A percentile compares a stretch with the other conserved stretches of the same genome.
Conservation (phyloP, 2,797 vertebrate species). For the Bryconaethiops microstoma region DNA sequence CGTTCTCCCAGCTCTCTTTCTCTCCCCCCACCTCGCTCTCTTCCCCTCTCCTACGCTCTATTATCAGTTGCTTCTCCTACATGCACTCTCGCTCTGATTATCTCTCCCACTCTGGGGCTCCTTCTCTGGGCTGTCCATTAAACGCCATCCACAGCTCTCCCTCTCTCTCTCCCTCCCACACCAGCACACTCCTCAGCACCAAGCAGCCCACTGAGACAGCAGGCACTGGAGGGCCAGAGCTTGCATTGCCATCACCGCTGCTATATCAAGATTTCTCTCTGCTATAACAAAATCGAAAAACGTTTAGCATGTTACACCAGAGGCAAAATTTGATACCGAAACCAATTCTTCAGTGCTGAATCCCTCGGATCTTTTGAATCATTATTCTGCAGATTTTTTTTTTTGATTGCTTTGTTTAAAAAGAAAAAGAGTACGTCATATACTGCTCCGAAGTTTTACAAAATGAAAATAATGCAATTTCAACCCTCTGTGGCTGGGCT, state of each 20-base stretch:
- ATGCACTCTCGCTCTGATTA: constrained; percentile 73
- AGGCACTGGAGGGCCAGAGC: neutral
- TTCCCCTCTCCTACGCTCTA: constrained; percentile 43
- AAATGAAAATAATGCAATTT: too few relatives aligned
- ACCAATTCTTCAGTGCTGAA: neutral
- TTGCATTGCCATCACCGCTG: constrained; percentile 23
- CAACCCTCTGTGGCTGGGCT: too few relatives aligned
- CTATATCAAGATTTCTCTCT: neutral
- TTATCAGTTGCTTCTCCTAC: constrained; percentile 62
- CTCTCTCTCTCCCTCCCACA: constrained; percentile 27
- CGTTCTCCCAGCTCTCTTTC: constrained; percentile 43
- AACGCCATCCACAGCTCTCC: constrained; percentile 65
- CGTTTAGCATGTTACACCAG: neutral
- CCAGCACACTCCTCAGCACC: constrained; percentile 39
- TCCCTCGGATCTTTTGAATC: neutral
- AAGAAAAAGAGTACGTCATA: too few relatives aligned
- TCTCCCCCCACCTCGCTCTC: constrained; percentile 23
- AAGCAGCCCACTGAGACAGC: constrained; percentile 12
- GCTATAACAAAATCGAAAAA: constrained; percentile 20
- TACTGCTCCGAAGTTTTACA: too few relatives aligned
- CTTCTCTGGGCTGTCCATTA: constrained; percentile 73
- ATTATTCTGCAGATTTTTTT: too few relatives aligned
- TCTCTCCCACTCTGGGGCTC: constrained; percentile 72
- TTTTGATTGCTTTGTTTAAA: too few relatives aligned
- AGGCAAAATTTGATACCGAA: neutral